These are phyloP conservation scores for Ceramica pisi DNA, from an alignment of 2,888 invertebrate genomes.

Conservation along the genomic window DNA sequence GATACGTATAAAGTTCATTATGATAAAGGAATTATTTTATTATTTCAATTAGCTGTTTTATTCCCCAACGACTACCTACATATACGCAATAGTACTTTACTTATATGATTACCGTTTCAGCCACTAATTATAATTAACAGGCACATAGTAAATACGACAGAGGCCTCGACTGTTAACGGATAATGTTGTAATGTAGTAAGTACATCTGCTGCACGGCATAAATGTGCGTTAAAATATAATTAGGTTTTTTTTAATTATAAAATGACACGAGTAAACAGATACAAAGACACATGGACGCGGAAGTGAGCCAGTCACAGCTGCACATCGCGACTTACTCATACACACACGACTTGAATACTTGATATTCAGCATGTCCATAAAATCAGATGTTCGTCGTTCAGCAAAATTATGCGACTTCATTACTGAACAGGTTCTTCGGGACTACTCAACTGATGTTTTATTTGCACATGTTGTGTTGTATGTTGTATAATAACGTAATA, in stretches of 20 bases:
- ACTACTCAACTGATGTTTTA: conserved; percentile 67
- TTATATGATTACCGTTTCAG: conserved; percentile 33
- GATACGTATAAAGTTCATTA: conserved; percentile 32
- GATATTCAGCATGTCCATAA: conserved; percentile 71
- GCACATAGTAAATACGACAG: conserved; percentile 37
- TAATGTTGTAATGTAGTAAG: conserved; percentile 31
- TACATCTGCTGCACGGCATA: conserved; percentile 11
- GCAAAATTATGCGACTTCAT: conserved; percentile 75
- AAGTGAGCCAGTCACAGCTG: conserved; percentile 76
- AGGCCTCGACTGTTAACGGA: conserved; percentile 16
- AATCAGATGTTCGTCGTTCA: conserved; percentile 75
- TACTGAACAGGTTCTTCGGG: conserved; percentile 78
- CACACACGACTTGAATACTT: conserved; percentile 54
- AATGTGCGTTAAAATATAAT: conserved; percentile 6
- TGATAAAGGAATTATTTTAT: conserved; percentile 43
- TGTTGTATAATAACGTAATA: conserved; percentile 74
- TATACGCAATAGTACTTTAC: conserved; percentile 25
- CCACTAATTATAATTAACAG: conserved; percentile 39
- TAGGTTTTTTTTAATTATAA: conserved; percentile 12
- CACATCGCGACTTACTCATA: conserved; percentile 66
- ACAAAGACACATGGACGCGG: conserved; percentile 67
- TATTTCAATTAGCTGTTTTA: conserved; percentile 41
- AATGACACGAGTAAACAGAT: conserved; percentile 42
- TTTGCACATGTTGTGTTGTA: conserved; percentile 72
- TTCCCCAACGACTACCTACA: conserved; percentile 21